These are phyloP conservation scores for Leptinotarsa texana DNA, from an alignment of 1,140 invertebrate species.

Conservation along the genomic window DNA sequence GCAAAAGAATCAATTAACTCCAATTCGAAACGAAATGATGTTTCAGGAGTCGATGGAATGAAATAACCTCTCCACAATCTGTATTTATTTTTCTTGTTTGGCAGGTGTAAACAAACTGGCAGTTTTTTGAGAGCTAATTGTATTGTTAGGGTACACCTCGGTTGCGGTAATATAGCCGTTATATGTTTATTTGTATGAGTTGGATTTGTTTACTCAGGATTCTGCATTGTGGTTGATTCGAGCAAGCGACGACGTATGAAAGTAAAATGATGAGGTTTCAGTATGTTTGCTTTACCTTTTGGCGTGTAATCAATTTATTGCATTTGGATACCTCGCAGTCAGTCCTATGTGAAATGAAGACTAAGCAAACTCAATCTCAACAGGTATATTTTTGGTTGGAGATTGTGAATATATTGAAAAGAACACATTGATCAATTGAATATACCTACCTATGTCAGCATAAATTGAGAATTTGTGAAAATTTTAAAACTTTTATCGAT, in stretches of 20 bases:
- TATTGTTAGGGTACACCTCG: background rate
- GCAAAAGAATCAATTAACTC: no score
- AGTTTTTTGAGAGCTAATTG: background rate
- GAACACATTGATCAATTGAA: no score
- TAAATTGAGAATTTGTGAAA: no score
- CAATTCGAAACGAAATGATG: no score
- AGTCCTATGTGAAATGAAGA: background rate
- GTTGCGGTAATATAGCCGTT: slow-evolving; percentile 1
- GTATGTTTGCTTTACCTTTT: background rate
- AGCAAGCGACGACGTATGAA: background rate
- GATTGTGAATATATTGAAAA: no score
- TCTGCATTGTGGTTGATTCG: background rate
- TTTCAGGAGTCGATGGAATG: no score
- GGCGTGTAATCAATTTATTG: background rate
- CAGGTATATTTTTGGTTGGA: no score
- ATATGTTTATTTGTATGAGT: background rate
- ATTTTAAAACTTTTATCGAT: no score
- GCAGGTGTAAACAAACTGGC: background rate
- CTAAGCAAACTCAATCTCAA: background rate
- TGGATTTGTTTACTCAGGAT: background rate
- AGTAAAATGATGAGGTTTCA: background rate
- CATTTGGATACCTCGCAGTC: background rate
- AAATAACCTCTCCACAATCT: no score
- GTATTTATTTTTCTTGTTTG: background rate
- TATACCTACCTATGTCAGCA: no score